phyloP scores from a whole-genome alignment of 2,888 invertebrate species.

The Eilema sororculum region DNA sequence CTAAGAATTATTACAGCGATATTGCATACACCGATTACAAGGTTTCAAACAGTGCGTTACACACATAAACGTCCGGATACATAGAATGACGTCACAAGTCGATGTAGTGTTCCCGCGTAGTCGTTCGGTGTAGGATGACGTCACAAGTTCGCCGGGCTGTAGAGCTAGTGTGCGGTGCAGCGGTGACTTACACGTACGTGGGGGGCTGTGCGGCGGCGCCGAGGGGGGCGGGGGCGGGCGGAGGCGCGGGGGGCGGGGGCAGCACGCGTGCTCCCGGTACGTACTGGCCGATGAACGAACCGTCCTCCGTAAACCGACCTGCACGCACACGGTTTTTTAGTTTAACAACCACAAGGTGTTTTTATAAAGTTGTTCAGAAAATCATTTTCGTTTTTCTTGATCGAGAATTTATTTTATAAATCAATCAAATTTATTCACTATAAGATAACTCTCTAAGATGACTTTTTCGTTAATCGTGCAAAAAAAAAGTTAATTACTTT shows the following conservation, averaged over 20 bases:
- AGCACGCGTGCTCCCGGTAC: slow-evolving; percentile 93
- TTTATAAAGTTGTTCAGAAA: neutral
- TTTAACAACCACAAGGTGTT: neutral
- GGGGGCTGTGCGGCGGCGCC: slow-evolving; percentile 58
- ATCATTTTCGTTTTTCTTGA: neutral
- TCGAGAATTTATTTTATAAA: too few species aligned
- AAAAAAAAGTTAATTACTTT: neutral
- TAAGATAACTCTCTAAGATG: too few species aligned
- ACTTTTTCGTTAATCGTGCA: too few species aligned
- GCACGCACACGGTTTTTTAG: slow-evolving; percentile 30
- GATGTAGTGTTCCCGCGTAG: too few species aligned
- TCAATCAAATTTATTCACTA: neutral
- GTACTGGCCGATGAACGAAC: slow-evolving; percentile 98
- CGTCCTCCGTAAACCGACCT: slow-evolving; percentile 98
- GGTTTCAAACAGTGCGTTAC: neutral
- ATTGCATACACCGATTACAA: neutral
- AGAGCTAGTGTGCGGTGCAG: neutral
- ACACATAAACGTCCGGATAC: neutral
- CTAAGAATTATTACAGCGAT: neutral
- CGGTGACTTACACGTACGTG: neutral
- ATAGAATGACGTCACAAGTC: neutral
- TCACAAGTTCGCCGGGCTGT: neutral
- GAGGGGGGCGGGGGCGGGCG: slow-evolving; percentile 47
- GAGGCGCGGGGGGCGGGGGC: slow-evolving; percentile 72
- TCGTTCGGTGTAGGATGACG: neutral